These are phyloP conservation scores for Pachycephala philippinensis DNA, from an alignment of 2,113 vertebrate genomes.

Conservation along the genomic window DNA sequence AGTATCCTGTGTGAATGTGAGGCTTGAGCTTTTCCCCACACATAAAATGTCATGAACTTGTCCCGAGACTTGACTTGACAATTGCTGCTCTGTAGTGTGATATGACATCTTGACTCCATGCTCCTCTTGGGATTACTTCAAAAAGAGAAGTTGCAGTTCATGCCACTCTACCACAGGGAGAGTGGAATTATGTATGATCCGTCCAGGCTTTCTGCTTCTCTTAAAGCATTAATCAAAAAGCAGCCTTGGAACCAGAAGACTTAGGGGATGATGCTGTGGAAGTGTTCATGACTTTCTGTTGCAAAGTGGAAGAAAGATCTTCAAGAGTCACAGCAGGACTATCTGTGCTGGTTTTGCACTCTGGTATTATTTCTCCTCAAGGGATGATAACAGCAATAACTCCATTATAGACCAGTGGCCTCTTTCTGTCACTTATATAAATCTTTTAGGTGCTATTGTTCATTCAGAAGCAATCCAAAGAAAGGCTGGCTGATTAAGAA, in stretches of 20 bases:
- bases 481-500: constrained; percentile 23
- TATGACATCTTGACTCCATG: neutral
- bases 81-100: neutral
- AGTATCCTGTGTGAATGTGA: neutral
- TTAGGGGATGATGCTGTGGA: neutral
- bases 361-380: neutral
- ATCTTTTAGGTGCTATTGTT: neutral
- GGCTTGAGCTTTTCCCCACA: neutral
- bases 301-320: neutral
- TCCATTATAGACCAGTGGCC: neutral
- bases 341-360: neutral
- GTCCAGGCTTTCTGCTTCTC: neutral
- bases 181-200: neutral
- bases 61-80: neutral
- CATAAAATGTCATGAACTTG: neutral
- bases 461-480: constrained; percentile 15
- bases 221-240: neutral
- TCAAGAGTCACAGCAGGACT: neutral
- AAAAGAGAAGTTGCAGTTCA: neutral
- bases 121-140: neutral
- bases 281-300: neutral
- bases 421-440: neutral
- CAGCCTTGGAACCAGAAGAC: neutral
- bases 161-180: neutral
- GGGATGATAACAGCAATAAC: neutral